Conservation (phyloP, 30 jellyfish, hydroid and myxozoan genomes). For the Phacellophora camtschatica region DNA sequence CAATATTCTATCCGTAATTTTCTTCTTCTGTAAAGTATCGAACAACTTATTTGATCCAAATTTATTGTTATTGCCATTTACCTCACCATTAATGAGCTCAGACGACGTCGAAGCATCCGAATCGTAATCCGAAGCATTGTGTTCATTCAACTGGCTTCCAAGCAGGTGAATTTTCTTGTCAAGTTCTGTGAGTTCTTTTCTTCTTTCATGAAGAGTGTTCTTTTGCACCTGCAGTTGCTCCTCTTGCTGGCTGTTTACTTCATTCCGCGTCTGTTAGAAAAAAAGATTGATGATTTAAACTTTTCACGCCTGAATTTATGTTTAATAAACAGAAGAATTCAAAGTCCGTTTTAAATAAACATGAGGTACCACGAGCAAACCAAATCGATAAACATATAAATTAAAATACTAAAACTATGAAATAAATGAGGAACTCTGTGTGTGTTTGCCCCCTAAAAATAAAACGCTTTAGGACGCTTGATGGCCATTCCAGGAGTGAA, state of each 20-base stretch:
- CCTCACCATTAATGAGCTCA: slow-evolving; percentile 53
- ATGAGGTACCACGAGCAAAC: too few relatives aligned
- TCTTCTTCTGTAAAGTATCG: slow-evolving; percentile 70
- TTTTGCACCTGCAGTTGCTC: slow-evolving; percentile 68
- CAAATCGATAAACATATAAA: too few relatives aligned
- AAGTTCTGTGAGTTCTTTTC: slow-evolving; percentile 76
- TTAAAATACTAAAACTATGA: too few relatives aligned
- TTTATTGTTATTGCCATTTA: slow-evolving; percentile 23
- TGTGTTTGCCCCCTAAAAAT: too few relatives aligned
- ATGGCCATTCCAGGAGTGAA: too few relatives aligned
- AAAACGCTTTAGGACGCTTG: too few relatives aligned
- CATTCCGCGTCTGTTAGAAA: slow-evolving; percentile 80
- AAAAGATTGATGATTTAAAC: background rate
- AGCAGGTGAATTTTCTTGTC: slow-evolving; percentile 70
- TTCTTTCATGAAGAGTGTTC: slow-evolving; percentile 54
- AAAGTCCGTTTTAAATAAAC: too few relatives aligned
- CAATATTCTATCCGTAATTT: slow-evolving; percentile 1
- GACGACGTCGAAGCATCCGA: slow-evolving; percentile 54
- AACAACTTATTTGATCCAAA: slow-evolving; percentile 40
- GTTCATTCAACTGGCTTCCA: slow-evolving; percentile 62
- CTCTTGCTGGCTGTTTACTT: slow-evolving; percentile 83
- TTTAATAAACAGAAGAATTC: too few relatives aligned
- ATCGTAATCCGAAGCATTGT: slow-evolving; percentile 35
- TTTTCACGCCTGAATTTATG: too few relatives aligned
- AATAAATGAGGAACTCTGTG: too few relatives aligned